These are phyloP conservation scores for Xylota sylvarum DNA, from an alignment of 2,888 invertebrate genomes.

Conservation along the genomic window DNA sequence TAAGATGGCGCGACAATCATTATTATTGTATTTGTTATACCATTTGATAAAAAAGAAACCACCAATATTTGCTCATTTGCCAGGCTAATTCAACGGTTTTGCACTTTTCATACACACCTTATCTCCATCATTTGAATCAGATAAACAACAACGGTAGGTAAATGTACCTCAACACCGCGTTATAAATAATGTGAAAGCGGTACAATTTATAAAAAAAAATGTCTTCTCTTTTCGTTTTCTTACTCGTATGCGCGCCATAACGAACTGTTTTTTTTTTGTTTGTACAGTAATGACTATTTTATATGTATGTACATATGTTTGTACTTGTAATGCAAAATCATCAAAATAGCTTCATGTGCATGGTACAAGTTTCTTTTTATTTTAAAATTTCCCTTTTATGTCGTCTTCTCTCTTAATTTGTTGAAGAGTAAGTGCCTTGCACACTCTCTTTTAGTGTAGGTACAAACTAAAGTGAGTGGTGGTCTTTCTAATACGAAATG, in stretches of 20 bases:
- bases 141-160: slow-evolving; percentile 25
- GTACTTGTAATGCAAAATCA: slow-evolving; percentile 63
- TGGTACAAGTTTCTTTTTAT: slow-evolving; percentile 16
- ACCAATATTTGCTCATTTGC: not conserved
- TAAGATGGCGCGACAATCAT: not conserved
- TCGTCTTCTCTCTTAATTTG: slow-evolving; percentile 12
- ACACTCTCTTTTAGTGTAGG: not conserved
- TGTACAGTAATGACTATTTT: slow-evolving; percentile 40
- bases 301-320: not conserved
- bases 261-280: slow-evolving; percentile 8
- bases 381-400: slow-evolving; percentile 6
- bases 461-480: not conserved
- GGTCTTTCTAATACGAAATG: slow-evolving; percentile 6
- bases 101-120: not conserved
- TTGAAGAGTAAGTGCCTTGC: not conserved
- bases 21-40: not conserved
- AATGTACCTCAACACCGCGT: not conserved
- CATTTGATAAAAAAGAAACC: slow-evolving; percentile 3
- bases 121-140: slow-evolving; percentile 14
- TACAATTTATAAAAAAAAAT: slow-evolving; percentile 41
- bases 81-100: slow-evolving; percentile 5
- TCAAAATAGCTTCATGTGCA: slow-evolving; percentile 44
- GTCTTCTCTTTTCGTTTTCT: slow-evolving; percentile 34
- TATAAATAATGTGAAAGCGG: slow-evolving; percentile 72
- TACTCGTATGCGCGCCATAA: slow-evolving; percentile 13